Conservation (phyloP, 1,140 invertebrate species). For the Ceratina japonica region DNA sequence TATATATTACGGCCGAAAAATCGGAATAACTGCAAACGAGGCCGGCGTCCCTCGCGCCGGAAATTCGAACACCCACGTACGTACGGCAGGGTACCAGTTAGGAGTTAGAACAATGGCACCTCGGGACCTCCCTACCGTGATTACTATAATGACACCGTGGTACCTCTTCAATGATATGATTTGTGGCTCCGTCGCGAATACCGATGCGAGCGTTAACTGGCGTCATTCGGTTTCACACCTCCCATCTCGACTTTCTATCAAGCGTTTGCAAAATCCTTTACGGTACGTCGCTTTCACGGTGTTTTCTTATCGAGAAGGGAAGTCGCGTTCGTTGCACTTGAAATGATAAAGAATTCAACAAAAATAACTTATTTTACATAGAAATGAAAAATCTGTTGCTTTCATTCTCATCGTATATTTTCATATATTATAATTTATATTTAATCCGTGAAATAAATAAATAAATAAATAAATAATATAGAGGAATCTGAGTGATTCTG, state of each 20-base stretch:
- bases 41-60: not conserved
- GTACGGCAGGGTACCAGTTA: slow-evolving; percentile 2
- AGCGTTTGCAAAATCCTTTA: slow-evolving; percentile 5
- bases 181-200: slow-evolving; percentile 46
- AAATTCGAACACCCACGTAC: slow-evolving; percentile 53
- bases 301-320: slow-evolving; percentile 28
- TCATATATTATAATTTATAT: too few species aligned
- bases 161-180: slow-evolving; percentile 50
- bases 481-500: not conserved
- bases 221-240: slow-evolving; percentile 47
- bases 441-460: too few species aligned
- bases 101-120: slow-evolving; percentile 53
- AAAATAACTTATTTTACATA: too few species aligned
- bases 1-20: not conserved
- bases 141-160: slow-evolving; percentile 56
- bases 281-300: slow-evolving; percentile 27
- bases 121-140: slow-evolving; percentile 44
- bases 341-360: not conserved
- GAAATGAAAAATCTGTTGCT: too few species aligned
- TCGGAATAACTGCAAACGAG: not conserved
- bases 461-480: not conserved
- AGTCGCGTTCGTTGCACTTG: not conserved
- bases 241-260: slow-evolving; percentile 37
- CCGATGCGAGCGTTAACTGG: slow-evolving; percentile 42
- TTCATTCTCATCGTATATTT: too few species aligned